Conservation (phyloP, 2,797 vertebrate species). For the Lates japonicus region DNA sequence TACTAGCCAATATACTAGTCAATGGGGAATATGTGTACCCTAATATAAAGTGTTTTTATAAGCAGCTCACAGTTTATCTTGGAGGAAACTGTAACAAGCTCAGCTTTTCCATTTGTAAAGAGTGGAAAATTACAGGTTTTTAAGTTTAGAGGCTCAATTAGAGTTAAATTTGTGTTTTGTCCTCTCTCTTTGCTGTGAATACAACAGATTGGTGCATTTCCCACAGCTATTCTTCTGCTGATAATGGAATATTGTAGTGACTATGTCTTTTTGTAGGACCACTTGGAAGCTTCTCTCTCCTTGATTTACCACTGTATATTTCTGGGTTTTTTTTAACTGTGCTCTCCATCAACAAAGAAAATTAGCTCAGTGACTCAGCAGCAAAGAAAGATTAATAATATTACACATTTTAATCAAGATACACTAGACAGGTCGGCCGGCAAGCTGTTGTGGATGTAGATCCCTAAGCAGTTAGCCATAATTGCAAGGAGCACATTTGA, state of each 20-base stretch:
- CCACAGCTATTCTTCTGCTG: neutral
- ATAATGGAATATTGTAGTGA: neutral
- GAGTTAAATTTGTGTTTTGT: slow-evolving; percentile 16
- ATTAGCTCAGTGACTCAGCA: neutral
- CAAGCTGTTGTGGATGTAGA: neutral
- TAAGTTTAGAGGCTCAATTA: slow-evolving; percentile 35
- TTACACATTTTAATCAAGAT: neutral
- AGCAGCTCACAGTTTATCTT: slow-evolving; percentile 44
- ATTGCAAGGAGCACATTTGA: neutral
- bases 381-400: neutral
- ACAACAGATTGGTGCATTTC: slow-evolving; percentile 1
- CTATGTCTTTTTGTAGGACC: neutral
- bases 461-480: neutral
- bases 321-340: neutral
- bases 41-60: slow-evolving; percentile 22
- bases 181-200: slow-evolving; percentile 1
- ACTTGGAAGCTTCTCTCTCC: neutral
- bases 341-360: neutral
- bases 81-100: slow-evolving; percentile 47
- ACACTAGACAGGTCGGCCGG: neutral
- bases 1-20: too few relatives aligned
- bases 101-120: slow-evolving; percentile 33
- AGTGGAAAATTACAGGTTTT: slow-evolving; percentile 50
- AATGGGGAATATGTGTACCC: too few relatives aligned
- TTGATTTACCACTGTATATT: neutral